A percentile compares a stretch with the other conserved stretches of the same genome.
phyloP scores from a whole-genome alignment of 2,888 invertebrate genomes.

The Pandemis corylana region DNA sequence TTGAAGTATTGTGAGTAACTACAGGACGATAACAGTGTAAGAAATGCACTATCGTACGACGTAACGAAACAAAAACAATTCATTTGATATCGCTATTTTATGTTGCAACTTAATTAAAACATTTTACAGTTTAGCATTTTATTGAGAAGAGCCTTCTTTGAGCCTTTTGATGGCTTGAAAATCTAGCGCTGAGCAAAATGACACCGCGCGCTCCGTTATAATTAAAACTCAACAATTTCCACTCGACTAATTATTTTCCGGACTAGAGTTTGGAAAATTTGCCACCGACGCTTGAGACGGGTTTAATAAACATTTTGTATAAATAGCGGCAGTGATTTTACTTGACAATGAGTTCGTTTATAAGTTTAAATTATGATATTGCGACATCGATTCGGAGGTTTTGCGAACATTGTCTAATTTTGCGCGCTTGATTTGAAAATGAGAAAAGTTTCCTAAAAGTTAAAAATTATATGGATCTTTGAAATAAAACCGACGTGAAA shows the following conservation, averaged over 20 bases:
- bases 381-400: neutral
- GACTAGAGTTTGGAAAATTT: slow-evolving; percentile 28
- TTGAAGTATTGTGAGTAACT: too few species aligned
- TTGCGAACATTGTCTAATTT: neutral
- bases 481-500: too few species aligned
- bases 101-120: neutral
- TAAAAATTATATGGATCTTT: too few species aligned
- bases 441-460: too few species aligned
- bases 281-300: slow-evolving; percentile 20
- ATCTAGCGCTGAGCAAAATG: slow-evolving; percentile 11
- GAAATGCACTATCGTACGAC: too few species aligned
- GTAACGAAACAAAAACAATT: neutral
- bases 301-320: slow-evolving; percentile 18
- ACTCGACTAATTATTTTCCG: slow-evolving; percentile 30
- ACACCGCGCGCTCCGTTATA: slow-evolving; percentile 21
- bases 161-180: slow-evolving; percentile 13
- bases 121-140: neutral
- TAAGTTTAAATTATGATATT: neutral
- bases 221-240: slow-evolving; percentile 33
- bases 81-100: neutral
- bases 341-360: neutral
- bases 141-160: neutral
- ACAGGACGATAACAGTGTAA: too few species aligned
- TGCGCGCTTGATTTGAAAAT: too few species aligned
- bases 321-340: slow-evolving; percentile 7